Percentiles rank a stretch among this genome's conserved stretches.
These are phyloP conservation scores for Todus mexicanus DNA, from an alignment of 2,797 vertebrate genomes.

Conservation along the genomic window DNA sequence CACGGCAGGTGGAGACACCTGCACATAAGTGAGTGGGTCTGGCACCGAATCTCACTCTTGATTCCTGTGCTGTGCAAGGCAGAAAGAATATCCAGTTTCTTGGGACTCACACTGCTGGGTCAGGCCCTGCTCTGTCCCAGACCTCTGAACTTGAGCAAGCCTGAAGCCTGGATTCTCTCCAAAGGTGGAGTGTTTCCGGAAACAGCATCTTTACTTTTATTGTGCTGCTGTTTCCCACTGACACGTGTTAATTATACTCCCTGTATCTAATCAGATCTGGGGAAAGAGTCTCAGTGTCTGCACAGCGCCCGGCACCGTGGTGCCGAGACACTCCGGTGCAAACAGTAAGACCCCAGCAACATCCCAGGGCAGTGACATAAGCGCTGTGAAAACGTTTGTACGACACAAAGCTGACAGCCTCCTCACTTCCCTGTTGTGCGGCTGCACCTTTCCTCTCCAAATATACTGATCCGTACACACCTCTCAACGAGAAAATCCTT, in stretches of 20 bases:
- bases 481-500: slow-evolving; percentile 77
- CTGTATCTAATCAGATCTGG: not conserved
- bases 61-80: not conserved
- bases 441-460: not conserved
- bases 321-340: not conserved
- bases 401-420: not conserved
- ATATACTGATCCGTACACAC: slow-evolving; percentile 30
- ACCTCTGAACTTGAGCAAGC: not conserved
- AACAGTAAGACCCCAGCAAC: not conserved
- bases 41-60: not conserved
- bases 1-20: not conserved
- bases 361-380: not conserved
- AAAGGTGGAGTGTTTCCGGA: not conserved
- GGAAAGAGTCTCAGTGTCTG: not conserved
- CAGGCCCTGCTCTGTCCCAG: not conserved
- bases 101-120: not conserved
- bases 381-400: not conserved
- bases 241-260: not conserved
- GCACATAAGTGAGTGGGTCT: not conserved
- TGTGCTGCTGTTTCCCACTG: not conserved
- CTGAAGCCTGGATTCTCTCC: not conserved
- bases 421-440: not conserved
- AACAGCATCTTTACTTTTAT: not conserved
- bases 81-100: not conserved
- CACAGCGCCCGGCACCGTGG: accelerated